Evolutionary conservation across 2,797 vertebrate species (phyloP).

Genomic region (Tolypeutes matacus): DNA sequence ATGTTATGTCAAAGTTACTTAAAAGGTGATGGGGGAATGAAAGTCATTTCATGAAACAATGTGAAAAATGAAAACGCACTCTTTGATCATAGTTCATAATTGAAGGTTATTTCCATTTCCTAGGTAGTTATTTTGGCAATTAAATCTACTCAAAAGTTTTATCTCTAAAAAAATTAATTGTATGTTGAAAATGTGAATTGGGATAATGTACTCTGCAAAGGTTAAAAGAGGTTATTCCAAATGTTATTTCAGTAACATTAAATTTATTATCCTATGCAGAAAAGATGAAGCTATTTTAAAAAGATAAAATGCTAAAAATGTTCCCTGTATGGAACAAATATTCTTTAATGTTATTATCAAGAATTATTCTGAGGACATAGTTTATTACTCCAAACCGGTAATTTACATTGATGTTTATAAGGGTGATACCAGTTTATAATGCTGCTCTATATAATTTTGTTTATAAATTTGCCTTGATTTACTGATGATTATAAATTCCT

Average conservation of each 20-base stretch:
- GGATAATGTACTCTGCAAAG: constrained; percentile 76
- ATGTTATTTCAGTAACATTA: constrained; percentile 75
- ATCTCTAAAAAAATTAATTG: constrained; percentile 83
- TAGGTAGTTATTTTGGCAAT: constrained; percentile 84
- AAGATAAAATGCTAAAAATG: constrained; percentile 55
- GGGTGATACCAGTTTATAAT: not conserved
- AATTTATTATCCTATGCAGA: constrained; percentile 58
- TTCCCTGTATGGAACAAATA: constrained; percentile 47
- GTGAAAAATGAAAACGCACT: constrained; percentile 74
- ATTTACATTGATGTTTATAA: constrained; percentile 43
- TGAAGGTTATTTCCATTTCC: constrained; percentile 84
- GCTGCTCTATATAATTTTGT: not conserved
- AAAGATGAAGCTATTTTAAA: constrained; percentile 70
- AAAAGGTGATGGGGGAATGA: constrained; percentile 64
- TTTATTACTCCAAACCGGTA: not conserved
- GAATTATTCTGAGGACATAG: not conserved
- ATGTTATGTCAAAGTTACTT: constrained; percentile 79
- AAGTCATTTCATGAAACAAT: constrained; percentile 83
- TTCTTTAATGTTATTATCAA: constrained; percentile 48
- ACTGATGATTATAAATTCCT: constrained; percentile 31
- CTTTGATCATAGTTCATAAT: constrained; percentile 80
- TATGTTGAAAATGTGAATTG: constrained; percentile 78
- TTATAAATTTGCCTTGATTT: constrained; percentile 43
- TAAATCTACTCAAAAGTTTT: constrained; percentile 83
- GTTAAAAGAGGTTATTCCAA: constrained; percentile 78